Percentiles rank a stretch among this genome's conserved stretches.
Evolutionary conservation across 2,797 vertebrate species (phyloP).

Genomic region (Liasis olivaceus): DNA sequence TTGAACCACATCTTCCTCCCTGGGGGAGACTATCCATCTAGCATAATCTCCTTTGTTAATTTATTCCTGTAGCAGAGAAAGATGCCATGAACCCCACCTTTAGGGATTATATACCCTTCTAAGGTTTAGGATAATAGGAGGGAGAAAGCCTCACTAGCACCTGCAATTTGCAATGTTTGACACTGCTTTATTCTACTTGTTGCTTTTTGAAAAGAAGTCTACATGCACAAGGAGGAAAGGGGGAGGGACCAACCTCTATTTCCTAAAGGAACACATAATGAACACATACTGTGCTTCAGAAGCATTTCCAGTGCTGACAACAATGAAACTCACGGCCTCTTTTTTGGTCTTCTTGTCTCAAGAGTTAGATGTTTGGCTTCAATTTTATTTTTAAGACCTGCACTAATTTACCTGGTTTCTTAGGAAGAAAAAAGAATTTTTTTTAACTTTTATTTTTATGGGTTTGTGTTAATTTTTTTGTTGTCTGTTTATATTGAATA

Average conservation of each 20-base stretch:
- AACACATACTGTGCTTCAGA: slow-evolving; percentile 64
- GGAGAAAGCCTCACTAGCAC: not conserved
- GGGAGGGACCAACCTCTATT: slow-evolving; percentile 62
- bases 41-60: slow-evolving; percentile 28
- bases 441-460: slow-evolving; percentile 80
- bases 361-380: slow-evolving; percentile 76
- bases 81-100: fast-evolving
- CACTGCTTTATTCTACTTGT: slow-evolving; percentile 51
- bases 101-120: not conserved
- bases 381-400: slow-evolving; percentile 77
- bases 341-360: slow-evolving; percentile 73
- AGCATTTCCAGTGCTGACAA: slow-evolving; percentile 59
- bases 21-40: slow-evolving; percentile 21
- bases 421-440: slow-evolving; percentile 73
- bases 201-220: slow-evolving; percentile 35
- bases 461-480: slow-evolving; percentile 77
- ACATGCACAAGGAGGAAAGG: slow-evolving; percentile 51
- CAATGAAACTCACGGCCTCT: slow-evolving; percentile 64
- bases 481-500: slow-evolving; percentile 82
- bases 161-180: slow-evolving; percentile 59
- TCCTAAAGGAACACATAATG: slow-evolving; percentile 54
- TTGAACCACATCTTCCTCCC: slow-evolving; percentile 23
- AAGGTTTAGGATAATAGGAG: slow-evolving; percentile 3
- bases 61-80: slow-evolving; percentile 19
- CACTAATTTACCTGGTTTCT: slow-evolving; percentile 83